Conservation (phyloP, 2,797 vertebrate genomes). For the Premnoplex brunnescens region DNA sequence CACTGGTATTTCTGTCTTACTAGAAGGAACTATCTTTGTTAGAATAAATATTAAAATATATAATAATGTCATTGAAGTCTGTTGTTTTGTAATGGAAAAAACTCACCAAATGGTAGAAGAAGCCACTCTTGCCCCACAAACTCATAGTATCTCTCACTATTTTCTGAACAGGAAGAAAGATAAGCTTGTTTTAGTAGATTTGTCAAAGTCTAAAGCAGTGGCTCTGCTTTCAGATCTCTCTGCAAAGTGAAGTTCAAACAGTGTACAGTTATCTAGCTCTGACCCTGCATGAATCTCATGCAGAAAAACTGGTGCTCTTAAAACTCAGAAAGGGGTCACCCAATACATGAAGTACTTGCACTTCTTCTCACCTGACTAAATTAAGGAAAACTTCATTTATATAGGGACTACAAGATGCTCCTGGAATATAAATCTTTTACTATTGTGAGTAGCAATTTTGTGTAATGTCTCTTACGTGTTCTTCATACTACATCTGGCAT, state of each 20-base stretch:
- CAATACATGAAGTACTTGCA: background rate
- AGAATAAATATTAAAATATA: constrained; percentile 8
- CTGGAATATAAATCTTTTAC: background rate
- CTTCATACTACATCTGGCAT: background rate
- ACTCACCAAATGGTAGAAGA: background rate
- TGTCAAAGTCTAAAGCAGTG: background rate
- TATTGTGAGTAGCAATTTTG: background rate
- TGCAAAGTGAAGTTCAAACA: background rate
- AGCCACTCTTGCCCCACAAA: too few species aligned
- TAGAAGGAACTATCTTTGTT: constrained; percentile 25
- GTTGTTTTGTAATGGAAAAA: background rate
- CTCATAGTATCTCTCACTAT: background rate
- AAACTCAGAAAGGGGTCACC: background rate
- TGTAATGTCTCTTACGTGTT: background rate
- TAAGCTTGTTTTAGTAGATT: background rate
- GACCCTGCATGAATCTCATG: background rate
- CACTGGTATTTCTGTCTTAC: constrained; percentile 7
- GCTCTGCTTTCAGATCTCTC: background rate
- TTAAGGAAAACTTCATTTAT: background rate
- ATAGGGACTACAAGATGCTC: background rate
- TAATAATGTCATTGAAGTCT: constrained; percentile 11
- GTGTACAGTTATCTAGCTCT: background rate
- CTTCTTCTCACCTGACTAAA: background rate
- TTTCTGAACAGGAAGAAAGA: background rate
- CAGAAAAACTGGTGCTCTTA: background rate